Evolutionary conservation across 2,888 invertebrate genomes (phyloP), one percentile per base, ranked within the genome.

Genomic region (Crepidodera aurea): DNA sequence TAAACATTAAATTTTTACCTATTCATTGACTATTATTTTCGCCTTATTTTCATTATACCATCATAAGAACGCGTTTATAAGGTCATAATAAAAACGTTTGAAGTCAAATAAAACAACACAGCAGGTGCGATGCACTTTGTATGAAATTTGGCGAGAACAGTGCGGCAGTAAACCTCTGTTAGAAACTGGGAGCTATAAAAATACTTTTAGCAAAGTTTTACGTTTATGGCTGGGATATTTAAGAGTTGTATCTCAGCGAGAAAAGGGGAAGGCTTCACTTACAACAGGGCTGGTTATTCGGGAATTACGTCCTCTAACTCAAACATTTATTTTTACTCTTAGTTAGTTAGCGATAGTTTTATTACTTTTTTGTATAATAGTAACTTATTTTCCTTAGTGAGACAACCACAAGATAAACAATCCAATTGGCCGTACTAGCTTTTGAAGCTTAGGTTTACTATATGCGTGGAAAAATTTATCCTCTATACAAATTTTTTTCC

Each of bases 181-280:
- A 54, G 53, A 60, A 54, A 60, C 46, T 60, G 46, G 37, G 48
- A 48, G 40, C 40, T 10, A 40, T 60, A 54, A 60, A 60, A 60
- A 54, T 48, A 60, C 54, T 60, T 46, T 39, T 46, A 54, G 39
- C 13, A 48, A 37, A 54, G 48, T 32, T 54, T 60, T 48, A 19
- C 60, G 53, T 54, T 60, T 54, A 60, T 54, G 54, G 60, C 10
- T 15, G 13, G 27, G 16, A 37, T 48, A 54, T 12, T 60, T 40
- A 12, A 12, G 12, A 34, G 34, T 18, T 56, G 32, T 46, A 46
- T 56, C 32, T n/a, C 32, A 13, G 34, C 46, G 15, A 34, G 13
- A 51, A 34, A 42, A 29, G 29, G 15, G 16, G 44, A 25, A 44
- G 22, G 22, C 44, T 42, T 18, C n/a, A n/a, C 16, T 19, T 7